Percentiles rank a stretch among this genome's conserved stretches.
phyloP scores from a whole-genome alignment of 2,113 vertebrate species.

The Centrocercus urophasianus region DNA sequence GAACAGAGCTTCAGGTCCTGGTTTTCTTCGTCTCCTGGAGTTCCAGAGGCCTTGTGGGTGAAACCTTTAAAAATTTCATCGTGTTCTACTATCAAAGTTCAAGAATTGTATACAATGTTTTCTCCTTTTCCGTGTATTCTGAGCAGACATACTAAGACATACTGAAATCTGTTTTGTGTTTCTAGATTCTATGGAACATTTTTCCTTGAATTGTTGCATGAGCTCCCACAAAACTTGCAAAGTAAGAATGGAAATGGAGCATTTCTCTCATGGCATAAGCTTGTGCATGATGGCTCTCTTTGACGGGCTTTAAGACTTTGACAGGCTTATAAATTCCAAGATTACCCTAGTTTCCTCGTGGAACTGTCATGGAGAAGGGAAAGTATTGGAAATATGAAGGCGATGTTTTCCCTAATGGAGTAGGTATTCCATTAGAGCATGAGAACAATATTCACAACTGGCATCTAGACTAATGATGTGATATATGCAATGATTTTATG shows the following conservation, averaged over 20 bases:
- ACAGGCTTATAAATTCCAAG: neutral
- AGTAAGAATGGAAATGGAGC: neutral
- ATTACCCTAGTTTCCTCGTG: neutral
- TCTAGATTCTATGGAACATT: neutral
- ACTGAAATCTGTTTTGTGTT: neutral
- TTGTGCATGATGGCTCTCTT: neutral
- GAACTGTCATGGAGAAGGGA: neutral
- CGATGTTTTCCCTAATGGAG: neutral
- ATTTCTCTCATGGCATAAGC: neutral
- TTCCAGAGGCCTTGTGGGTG: neutral
- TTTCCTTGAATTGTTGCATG: neutral
- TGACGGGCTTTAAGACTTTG: fast-evolving
- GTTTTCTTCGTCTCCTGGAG: neutral
- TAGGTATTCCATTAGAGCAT: neutral
- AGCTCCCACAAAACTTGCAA: neutral
- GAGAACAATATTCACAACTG: neutral
- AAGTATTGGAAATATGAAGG: neutral
- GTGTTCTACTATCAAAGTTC: neutral
- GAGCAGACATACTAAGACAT: neutral
- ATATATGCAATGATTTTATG: neutral
- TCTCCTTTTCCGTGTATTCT: neutral
- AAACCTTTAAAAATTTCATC: neutral
- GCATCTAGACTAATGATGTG: neutral
- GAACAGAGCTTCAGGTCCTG: neutral
- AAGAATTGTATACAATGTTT: neutral